Base-by-base conservation (phyloP, 2,797 vertebrate species). In the Meda fulgida region DNA sequence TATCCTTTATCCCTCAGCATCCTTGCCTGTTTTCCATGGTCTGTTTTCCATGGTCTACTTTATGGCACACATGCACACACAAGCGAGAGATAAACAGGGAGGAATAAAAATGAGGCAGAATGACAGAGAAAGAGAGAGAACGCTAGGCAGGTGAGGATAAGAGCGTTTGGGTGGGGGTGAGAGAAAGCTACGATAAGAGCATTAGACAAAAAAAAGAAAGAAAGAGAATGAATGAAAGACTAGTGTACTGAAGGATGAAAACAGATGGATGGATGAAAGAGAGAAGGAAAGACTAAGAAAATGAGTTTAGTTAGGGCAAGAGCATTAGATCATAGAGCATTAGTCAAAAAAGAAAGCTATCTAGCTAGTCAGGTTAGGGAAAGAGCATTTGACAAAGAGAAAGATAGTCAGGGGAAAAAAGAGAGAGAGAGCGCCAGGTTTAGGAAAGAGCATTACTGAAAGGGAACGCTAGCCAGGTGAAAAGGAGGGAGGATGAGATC, bases 11-110 rank as follows among this genome's bases (percentile, higher is more conserved):
- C 55, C 66, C 69, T 67, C 29, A 38, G 53, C 46, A 79, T 48
- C 76, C 40, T 51, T 69, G 83, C 77, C 60, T 80, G 73, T 53
- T 72, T 83, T 79, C 80, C 60, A 16, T 63, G 76, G 83, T 55
- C 58, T 83, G 72, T 51, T 71, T 82, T 83, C 80, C 75, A 71
- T 63, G 23, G 79, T 69, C 66, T 69, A 65, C 18, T 80, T 29
- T 80, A 55, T 21, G 13, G 36, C 51, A 48, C 38, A 60, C 69
- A 55, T 53, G 34, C 48, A 46, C 40, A 34, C 31, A 9, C 13
- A 34, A 67, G 43, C 29, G 7, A 29, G 10, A 51, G 84, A 85
- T 73, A 80, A 85, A 85, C n/a, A 78, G 40, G 19, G 29, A 63
- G 53, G 67, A 72, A 63, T 36, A 80, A 84, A 84, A 65, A 85